Evolutionary conservation across 2,113 vertebrate species (phyloP).

Genomic region (Acanthisitta chloris): DNA sequence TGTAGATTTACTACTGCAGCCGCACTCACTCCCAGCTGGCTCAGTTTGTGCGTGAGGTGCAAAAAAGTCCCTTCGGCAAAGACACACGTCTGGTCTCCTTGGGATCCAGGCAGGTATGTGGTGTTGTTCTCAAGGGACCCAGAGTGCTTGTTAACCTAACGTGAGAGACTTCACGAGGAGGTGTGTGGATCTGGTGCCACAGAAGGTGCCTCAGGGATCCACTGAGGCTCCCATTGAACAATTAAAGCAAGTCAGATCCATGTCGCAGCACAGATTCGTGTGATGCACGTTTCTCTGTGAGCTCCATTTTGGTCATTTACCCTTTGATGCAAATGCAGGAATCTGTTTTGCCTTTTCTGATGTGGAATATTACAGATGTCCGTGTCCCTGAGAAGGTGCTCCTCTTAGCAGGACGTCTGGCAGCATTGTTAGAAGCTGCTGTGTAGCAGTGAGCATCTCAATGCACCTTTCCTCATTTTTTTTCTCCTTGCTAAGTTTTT

Average conservation of each 20-base stretch:
- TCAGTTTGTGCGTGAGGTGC: constrained; percentile 93
- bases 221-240: neutral
- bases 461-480: neutral
- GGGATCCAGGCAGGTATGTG: constrained; percentile 89
- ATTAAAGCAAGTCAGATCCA: neutral
- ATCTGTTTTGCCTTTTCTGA: neutral
- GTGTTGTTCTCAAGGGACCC: neutral
- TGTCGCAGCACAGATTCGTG: rapidly evolving
- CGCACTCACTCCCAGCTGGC: constrained; percentile 95
- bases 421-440: neutral
- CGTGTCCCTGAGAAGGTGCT: neutral
- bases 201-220: neutral
- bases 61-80: constrained; percentile 90
- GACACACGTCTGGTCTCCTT: constrained; percentile 84
- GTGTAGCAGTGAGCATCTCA: neutral
- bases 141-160: neutral
- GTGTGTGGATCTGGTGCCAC: neutral
- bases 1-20: constrained; percentile 96
- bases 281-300: neutral
- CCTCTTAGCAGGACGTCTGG: neutral
- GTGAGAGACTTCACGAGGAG: neutral
- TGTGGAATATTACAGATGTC: neutral
- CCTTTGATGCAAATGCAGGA: neutral
- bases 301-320: neutral
- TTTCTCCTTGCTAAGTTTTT: neutral